A percentile compares a stretch with the other conserved stretches of the same genome.
phyloP scores from a whole-genome alignment of 1,140 invertebrate species.

The Drosophila santomea region DNA sequence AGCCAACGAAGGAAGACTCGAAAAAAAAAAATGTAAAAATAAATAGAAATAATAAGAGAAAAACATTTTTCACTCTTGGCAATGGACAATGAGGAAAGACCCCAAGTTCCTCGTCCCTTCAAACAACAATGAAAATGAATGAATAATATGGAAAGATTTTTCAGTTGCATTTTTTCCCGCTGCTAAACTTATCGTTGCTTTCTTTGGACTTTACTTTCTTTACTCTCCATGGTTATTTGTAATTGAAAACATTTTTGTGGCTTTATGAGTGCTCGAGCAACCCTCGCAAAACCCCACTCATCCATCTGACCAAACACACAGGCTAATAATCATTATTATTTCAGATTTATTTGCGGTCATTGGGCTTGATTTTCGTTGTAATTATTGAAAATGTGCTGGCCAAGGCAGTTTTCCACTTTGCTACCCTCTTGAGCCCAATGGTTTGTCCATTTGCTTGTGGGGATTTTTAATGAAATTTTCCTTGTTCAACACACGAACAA shows the following conservation, averaged over 20 bases:
- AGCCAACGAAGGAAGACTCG: conserved; percentile 12
- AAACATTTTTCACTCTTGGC: conserved; percentile 55
- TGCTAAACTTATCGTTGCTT: conserved; percentile 11
- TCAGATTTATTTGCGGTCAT: conserved; percentile 50
- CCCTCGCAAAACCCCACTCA: conserved; percentile 1
- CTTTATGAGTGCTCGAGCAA: conserved; percentile 6
- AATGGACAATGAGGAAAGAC: conserved; percentile 41
- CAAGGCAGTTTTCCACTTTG: conserved; percentile 23
- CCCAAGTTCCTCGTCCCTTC: conserved; percentile 12
- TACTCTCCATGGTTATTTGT: conserved; percentile 29
- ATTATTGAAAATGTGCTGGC: conserved; percentile 47
- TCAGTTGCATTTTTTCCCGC: conserved; percentile 54
- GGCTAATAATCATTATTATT: conserved; percentile 55
- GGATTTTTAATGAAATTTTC: conserved; percentile 50
- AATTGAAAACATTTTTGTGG: conserved; percentile 57
- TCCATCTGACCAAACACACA: neutral
- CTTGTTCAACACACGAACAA: conserved; percentile 48
- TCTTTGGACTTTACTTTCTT: neutral
- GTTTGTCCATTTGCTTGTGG: conserved; percentile 26
- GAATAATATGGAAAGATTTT: conserved; percentile 66
- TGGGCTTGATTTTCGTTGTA: conserved; percentile 39
- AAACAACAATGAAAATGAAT: conserved; percentile 73
- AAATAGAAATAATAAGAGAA: conserved; percentile 37
- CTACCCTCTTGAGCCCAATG: conserved; percentile 22
- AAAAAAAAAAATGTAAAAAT: conserved; percentile 20